Evolutionary conservation across 2,797 vertebrate genomes (phyloP), one percentile per base, ranked within the genome.

Genomic region (Spondyliosoma cantharus): DNA sequence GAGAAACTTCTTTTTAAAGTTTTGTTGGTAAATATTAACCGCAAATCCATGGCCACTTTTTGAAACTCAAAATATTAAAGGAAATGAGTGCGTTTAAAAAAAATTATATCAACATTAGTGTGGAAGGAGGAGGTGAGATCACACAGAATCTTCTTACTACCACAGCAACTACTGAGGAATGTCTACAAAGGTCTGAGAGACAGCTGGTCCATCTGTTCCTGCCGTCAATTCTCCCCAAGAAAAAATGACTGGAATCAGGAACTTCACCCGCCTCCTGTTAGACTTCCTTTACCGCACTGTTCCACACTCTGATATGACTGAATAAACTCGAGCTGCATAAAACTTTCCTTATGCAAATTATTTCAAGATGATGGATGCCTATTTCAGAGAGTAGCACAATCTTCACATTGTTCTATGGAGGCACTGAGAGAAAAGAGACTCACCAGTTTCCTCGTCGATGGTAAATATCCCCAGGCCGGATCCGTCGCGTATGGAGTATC

Each of bases 361-460:
- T 43, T 76, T 87, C 56, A 87, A 75, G 63, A 60, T 62, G 27
- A 80, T 74, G 50, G 29, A 75, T 52, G 32, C 24, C 25, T 53
- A 57, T 72, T 71, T 81, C n/a, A 75, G 72, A 86, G 70, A 78
- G 76, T 60, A 81, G 84, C 61, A 91, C 54, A 81, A 65, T 58
- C 49, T 66, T 81, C 15, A 77, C 29, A 71, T 13, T 62, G 50
- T n/a, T 61, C 12, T 42, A 27, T 13, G 68, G 46, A 68, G 64
- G 60, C 50, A 78, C 15, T 17, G 4, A 61, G 13, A 6, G 74
- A 58, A 11, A 37, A 9, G 25, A 63, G 20, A 90, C 96, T 96
- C 95, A 99, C 98, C 98, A 86, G 96, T 99, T 90, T 98, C 96
- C 93, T 98, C 97, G 3, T 99, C 96, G 73, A 99, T 97, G 87